These are phyloP conservation scores for Nasua narica DNA, from an alignment of 2,797 vertebrate species.

Conservation along the genomic window DNA sequence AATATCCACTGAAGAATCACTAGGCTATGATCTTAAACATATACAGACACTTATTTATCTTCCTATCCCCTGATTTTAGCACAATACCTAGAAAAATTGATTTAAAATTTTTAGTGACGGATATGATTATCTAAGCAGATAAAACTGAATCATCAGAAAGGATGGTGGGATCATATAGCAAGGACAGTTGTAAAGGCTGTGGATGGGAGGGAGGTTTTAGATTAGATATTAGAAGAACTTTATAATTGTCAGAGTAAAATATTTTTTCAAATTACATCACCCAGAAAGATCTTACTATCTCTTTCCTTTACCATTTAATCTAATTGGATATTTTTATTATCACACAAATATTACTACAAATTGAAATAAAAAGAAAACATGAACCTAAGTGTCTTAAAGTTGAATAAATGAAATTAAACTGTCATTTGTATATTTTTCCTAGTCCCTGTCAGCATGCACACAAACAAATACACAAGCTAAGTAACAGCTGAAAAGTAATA, in stretches of 20 bases:
- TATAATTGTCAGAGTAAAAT: background rate
- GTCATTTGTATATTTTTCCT: background rate
- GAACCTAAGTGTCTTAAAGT: background rate
- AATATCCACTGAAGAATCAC: background rate
- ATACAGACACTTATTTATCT: background rate
- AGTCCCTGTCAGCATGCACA: background rate
- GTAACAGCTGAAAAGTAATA: background rate
- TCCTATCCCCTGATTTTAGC: background rate
- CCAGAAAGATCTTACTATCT: background rate
- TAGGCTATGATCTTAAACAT: background rate
- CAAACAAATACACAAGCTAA: background rate
- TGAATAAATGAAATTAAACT: conserved; percentile 15
- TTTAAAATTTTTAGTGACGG: background rate
- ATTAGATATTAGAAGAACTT: background rate
- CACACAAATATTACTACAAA: conserved; percentile 44
- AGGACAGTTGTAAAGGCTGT: background rate
- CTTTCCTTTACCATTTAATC: conserved; percentile 33
- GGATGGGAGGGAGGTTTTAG: background rate
- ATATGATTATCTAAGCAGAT: background rate
- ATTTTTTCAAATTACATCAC: background rate
- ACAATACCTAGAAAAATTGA: background rate
- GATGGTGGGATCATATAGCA: background rate
- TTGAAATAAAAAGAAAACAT: conserved; percentile 31
- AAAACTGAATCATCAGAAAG: background rate
- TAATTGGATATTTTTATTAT: conserved; percentile 50